These are phyloP conservation scores for Hirtodrosophila alboralis DNA, from an alignment of 2,888 invertebrate genomes.

Conservation along the genomic window DNA sequence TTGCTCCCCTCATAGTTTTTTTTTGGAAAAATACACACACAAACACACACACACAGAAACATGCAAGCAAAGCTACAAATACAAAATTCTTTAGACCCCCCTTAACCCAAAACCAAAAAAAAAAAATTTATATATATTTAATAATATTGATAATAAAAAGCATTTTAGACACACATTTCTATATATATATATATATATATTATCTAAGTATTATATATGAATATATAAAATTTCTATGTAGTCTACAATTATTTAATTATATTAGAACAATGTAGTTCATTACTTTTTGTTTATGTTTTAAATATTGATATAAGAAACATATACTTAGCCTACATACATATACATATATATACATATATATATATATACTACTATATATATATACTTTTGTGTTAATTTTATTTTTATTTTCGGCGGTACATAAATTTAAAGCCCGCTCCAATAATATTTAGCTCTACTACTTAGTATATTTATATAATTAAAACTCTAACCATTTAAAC, in stretches of 20 bases:
- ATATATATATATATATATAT: background rate
- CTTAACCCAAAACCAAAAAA: too few species aligned
- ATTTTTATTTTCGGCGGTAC: constrained; percentile 15
- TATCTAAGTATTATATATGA: constrained; percentile 28
- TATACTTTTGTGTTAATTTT: constrained; percentile 16
- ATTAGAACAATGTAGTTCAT: too few species aligned
- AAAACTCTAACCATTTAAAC: constrained; percentile 8
- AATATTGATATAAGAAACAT: constrained; percentile 4
- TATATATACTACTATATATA: constrained; percentile 16
- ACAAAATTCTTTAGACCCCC: constrained; percentile 41
- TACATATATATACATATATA: constrained; percentile 12
- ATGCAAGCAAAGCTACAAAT: constrained; percentile 60
- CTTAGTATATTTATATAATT: constrained; percentile 10
- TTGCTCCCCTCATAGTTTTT: constrained; percentile 57
- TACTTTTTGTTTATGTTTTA: too few species aligned
- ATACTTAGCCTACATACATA: constrained; percentile 4
- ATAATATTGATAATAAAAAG: too few species aligned
- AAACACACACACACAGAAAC: constrained; percentile 40
- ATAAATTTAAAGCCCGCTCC: too few species aligned
- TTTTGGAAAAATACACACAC: constrained; percentile 39
- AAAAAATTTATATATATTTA: too few species aligned
- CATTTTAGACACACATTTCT: constrained; percentile 42
- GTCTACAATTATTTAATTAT: too few species aligned
- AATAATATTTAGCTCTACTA: constrained; percentile 2
- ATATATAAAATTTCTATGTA: too few species aligned